Base-by-base conservation (phyloP, 2,113 vertebrate species). In the Thunnus maccoyii region DNA sequence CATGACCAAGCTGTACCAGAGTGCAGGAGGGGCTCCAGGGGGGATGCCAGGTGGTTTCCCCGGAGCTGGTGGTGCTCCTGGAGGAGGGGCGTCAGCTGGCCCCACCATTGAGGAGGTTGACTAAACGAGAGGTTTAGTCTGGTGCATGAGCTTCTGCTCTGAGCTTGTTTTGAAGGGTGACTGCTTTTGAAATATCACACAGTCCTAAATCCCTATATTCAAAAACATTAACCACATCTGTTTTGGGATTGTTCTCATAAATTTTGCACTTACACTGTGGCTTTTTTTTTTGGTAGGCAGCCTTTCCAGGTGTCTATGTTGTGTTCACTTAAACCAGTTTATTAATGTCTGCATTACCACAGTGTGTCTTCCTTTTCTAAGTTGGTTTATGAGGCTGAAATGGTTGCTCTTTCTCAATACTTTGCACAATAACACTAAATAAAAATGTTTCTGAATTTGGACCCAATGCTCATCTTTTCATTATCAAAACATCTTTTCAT, bases 31-130 rank as follows among this genome's bases (percentile, higher is more conserved):
- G 1, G 51, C 86, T 76, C 96, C 97, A 0, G 95, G 95, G 0
- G 96, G 95, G 0, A 97, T 97, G 92, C 97, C 97, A 0, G 95
- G 96, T 0, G 88, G 96, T 3, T 94, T 95, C 52, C 84, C 91
- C 0, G 90, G 94, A 36, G 66, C 86, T 3, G 90, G 86, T 17
- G 87, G 69, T 3, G 86, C 92, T 48, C 78, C 91, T 14, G 89
- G 92, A 60, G 93, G 80, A 41, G 92, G 92, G 47, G 79, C 73
- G 1, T 88, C 93, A 12, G 92, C 94, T 13, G 93, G 94, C 73
- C 94, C 95, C 77, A 95, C 94, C 72, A 95, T 95, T 18, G 94
- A 95, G 77, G 94, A 95, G 83, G 94, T 95, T 0, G 94, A 95
- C 81, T 95, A 91, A 92, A 56, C 44, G 1, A 14, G n/a, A 54